Evolutionary conservation across 37 sponge, comb jelly and placozoan genomes (phyloP).

Genomic region (Spongilla lacustris): DNA sequence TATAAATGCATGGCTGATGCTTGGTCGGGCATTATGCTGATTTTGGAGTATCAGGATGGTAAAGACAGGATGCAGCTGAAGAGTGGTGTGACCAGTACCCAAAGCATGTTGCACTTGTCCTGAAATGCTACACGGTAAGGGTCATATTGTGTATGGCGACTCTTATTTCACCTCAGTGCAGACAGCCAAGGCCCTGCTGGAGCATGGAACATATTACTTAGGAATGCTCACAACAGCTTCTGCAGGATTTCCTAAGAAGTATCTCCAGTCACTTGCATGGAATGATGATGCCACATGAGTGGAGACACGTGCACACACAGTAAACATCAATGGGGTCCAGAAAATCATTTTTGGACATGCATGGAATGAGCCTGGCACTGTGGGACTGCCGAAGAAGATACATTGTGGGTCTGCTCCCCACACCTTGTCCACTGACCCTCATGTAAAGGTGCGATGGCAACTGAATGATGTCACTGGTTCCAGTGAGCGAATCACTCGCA

Average conservation of each 20-base stretch:
- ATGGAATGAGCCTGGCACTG: background rate
- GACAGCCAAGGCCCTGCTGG: background rate
- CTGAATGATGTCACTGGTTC: background rate
- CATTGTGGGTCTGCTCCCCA: background rate
- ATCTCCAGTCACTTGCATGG: slow-evolving; percentile 1
- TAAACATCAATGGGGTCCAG: background rate
- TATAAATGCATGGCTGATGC: too few species aligned
- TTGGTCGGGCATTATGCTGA: too few species aligned
- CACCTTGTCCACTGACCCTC: slow-evolving; percentile 1
- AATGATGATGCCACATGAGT: background rate
- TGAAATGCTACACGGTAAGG: background rate
- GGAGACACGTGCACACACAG: background rate
- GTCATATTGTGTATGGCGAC: background rate
- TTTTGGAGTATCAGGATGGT: too few species aligned
- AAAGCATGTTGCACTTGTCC: background rate
- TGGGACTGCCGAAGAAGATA: background rate
- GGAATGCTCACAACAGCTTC: background rate
- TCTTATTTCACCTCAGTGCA: background rate
- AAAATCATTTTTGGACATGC: background rate
- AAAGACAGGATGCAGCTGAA: too few species aligned
- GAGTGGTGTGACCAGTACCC: too few species aligned
- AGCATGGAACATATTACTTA: slow-evolving; percentile 1
- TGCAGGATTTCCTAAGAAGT: background rate
- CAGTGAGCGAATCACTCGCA: background rate
- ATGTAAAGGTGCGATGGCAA: background rate